Base-by-base conservation (phyloP, 2,888 invertebrate species). In the Ochropleura leucogaster region DNA sequence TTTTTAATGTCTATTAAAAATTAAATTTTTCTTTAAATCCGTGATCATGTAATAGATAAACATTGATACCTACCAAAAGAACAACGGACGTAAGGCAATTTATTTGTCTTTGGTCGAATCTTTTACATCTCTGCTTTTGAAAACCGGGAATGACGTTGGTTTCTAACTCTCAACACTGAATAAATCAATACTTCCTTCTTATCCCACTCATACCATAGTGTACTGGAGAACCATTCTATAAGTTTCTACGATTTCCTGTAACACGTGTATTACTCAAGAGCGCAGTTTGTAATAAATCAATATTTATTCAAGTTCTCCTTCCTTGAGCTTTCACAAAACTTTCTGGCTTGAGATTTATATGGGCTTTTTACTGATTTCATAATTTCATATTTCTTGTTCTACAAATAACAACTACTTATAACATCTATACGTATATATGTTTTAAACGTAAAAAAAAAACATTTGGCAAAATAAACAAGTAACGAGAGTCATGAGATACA, bases 1-100 rank as follows among this genome's bases (percentile, higher is more conserved):
- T 44, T 63, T 55, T 67, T 69, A 30, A 66, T 62, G 44, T 40
- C 0, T 49, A 1, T 12, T 18, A 10, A 20, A 55, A 20, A 55
- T 40, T 46, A 44, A 0, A 16, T 7, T 46, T 63, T 68, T 78
- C 14, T 40, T 46, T 20, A 63, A 18, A 68, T 77, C 70, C 62
- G 53, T 47, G 62, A 68, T 57, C 53, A 44, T 10, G 4, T 30
- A 30, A 70, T 7, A 20, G 8, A 57, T 10, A 40, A 6, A 40
- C 40, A 18, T 59, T 40, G 16, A 4, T 40, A 59, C 8, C 16
- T 40, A 9, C 4, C 4, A 16, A 14, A 40, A 49, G 9, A 40
- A 49, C 8, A 49, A 14, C n/a, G 6, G 55, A 20, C 0, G 20
- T 1, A 12, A 55, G 12, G 20, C 12, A 1, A 53, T n/a, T 20